Percentiles rank a stretch among this genome's conserved stretches.
Evolutionary conservation across 2,888 invertebrate genomes (phyloP).

Genomic region (Thymelicus acteon): DNA sequence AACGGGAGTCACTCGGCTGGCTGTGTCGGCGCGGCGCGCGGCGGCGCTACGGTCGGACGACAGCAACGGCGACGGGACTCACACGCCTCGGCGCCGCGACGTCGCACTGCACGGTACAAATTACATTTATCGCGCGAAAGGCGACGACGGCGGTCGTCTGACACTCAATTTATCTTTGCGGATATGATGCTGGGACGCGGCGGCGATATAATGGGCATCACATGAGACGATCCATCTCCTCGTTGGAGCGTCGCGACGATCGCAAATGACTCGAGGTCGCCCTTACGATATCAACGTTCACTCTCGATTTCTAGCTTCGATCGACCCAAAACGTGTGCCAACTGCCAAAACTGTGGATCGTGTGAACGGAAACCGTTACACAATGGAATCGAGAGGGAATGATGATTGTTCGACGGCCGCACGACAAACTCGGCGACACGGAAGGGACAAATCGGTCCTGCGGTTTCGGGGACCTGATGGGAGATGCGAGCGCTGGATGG

Average conservation of each 20-base stretch:
- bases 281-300: constrained; percentile 3
- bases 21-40: too few relatives aligned
- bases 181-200: constrained; percentile 34
- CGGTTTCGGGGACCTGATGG: constrained; percentile 59
- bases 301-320: constrained; percentile 1
- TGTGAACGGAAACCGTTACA: neutral
- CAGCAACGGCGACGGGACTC: constrained; percentile 10
- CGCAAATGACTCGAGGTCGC: neutral
- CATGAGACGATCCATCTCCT: constrained; percentile 16
- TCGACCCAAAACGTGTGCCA: neutral
- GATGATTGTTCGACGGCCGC: constrained; percentile 45
- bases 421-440: constrained; percentile 67
- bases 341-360: neutral
- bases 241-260: neutral
- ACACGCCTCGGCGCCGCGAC: constrained; percentile 23
- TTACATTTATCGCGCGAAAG: constrained; percentile 62
- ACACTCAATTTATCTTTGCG: constrained; percentile 49
- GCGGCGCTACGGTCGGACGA: constrained; percentile 44
- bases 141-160: constrained; percentile 59
- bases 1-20: constrained; percentile 47
- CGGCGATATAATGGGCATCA: constrained; percentile 11
- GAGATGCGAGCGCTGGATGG: constrained; percentile 57
- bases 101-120: constrained; percentile 60
- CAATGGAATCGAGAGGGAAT: constrained; percentile 39
- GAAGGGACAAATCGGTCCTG: constrained; percentile 75